phyloP scores from a whole-genome alignment of 2,797 vertebrate species.

The Psittacula echo region DNA sequence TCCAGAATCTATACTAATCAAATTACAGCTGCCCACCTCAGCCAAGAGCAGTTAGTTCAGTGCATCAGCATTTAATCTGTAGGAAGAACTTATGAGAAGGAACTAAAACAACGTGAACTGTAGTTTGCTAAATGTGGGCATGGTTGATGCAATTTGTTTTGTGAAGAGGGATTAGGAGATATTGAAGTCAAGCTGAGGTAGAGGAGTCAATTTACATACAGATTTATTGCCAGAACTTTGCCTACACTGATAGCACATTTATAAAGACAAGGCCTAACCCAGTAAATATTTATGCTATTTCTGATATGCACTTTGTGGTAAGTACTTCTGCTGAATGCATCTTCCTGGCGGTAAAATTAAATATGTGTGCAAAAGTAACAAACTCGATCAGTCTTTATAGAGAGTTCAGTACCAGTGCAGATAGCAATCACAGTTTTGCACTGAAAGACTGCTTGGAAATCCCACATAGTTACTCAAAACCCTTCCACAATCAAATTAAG shows the following conservation, averaged over 20 bases:
- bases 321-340: not conserved
- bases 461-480: not conserved
- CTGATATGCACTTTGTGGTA: not conserved
- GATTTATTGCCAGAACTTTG: conserved; percentile 35
- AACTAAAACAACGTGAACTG: conserved; percentile 81
- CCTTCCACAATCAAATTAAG: not conserved
- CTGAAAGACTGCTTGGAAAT: not conserved
- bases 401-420: not conserved
- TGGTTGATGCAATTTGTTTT: conserved; percentile 79
- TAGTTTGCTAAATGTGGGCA: conserved; percentile 73
- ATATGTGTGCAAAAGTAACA: not conserved
- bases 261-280: not conserved
- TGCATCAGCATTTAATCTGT: conserved; percentile 83
- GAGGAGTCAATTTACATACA: conserved; percentile 72
- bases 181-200: conserved; percentile 72
- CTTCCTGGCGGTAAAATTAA: not conserved
- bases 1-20: conserved; percentile 83
- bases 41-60: conserved; percentile 72
- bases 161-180: conserved; percentile 78
- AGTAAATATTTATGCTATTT: not conserved
- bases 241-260: not conserved
- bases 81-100: conserved; percentile 76
- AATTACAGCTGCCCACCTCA: conserved; percentile 69
- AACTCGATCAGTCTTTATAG: not conserved
- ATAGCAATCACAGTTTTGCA: not conserved